Evolutionary conservation across 2,888 invertebrate species (phyloP).

Genomic region (Synanthedon andrenaeformis): DNA sequence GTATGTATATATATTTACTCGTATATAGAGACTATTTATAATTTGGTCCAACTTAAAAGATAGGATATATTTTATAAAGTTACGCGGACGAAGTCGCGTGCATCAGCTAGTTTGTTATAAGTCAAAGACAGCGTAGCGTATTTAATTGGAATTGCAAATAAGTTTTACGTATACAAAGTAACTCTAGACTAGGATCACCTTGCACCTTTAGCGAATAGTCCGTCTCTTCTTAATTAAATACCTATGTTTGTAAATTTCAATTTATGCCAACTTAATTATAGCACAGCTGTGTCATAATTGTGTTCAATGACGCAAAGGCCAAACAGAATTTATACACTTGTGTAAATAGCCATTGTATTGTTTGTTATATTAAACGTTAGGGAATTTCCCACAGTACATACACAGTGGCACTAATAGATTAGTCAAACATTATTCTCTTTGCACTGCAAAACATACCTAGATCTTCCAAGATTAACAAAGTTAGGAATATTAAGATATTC

Average conservation of each 20-base stretch:
- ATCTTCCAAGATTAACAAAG: too few species aligned
- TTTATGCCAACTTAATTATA: neutral
- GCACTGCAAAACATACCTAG: too few species aligned
- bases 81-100: too few species aligned
- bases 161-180: neutral
- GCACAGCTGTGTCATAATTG: neutral
- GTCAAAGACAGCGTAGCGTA: too few species aligned
- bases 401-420: neutral
- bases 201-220: neutral
- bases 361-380: constrained; percentile 6
- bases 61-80: too few species aligned
- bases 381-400: constrained; percentile 5
- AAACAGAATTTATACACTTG: constrained; percentile 4
- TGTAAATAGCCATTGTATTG: constrained; percentile 3
- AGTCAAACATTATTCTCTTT: constrained; percentile 1
- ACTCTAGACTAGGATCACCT: neutral
- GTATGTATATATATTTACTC: too few species aligned
- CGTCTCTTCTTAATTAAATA: neutral
- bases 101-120: too few species aligned
- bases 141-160: neutral
- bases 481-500: too few species aligned
- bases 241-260: neutral
- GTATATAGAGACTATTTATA: too few species aligned
- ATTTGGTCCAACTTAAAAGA: too few species aligned
- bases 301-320: constrained; percentile 5